These are phyloP conservation scores for Heliconius hewitsoni DNA, from an alignment of 1,140 invertebrate genomes.

Conservation along the genomic window DNA sequence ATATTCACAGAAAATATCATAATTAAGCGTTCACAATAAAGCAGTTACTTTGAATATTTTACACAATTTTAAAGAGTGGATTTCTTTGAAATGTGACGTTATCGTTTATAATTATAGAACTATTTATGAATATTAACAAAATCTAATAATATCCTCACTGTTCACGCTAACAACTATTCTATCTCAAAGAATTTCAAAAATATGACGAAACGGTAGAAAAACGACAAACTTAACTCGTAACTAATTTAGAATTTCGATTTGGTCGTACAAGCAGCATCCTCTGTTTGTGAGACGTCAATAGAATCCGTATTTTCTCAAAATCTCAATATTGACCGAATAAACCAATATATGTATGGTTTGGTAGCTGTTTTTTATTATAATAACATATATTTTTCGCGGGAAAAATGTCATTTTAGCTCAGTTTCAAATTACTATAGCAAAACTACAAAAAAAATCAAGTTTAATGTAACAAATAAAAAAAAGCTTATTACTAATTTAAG, in stretches of 20 bases:
- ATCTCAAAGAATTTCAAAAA: slow-evolving; percentile 12
- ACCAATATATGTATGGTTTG: background rate
- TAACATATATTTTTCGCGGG: background rate
- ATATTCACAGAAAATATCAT: slow-evolving; percentile 10
- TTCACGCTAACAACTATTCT: background rate
- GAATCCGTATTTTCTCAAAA: slow-evolving; percentile 42
- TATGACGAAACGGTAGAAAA: slow-evolving; percentile 16
- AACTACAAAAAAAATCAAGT: no score
- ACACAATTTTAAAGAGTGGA: background rate
- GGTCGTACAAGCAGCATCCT: slow-evolving; percentile 43
- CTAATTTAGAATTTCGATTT: slow-evolving; percentile 66
- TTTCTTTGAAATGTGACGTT: background rate
- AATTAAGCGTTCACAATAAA: background rate
- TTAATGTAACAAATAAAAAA: background rate
- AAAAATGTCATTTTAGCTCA: background rate
- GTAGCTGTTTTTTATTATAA: background rate
- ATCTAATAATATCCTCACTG: background rate
- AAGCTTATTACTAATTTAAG: background rate
- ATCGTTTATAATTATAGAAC: background rate
- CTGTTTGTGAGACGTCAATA: slow-evolving; percentile 68
- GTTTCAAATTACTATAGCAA: background rate
- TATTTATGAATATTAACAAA: background rate
- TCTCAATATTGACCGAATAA: background rate
- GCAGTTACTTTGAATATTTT: background rate
- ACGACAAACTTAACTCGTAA: slow-evolving; percentile 43